These are phyloP conservation scores for Astropecten irregularis DNA, from an alignment of 53 echinoderm and acorn worm species.

Conservation along the genomic window DNA sequence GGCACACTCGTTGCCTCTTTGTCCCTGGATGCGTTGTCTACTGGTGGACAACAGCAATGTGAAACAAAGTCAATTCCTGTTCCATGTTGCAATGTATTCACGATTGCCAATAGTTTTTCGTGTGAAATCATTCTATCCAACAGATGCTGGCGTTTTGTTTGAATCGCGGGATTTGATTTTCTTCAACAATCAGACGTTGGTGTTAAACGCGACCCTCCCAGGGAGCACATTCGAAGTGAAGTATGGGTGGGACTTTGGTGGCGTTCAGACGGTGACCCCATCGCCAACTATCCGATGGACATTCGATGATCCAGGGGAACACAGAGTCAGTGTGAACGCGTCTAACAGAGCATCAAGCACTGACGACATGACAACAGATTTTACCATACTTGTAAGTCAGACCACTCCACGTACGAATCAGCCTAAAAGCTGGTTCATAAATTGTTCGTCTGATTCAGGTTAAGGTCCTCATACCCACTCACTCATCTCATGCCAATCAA, in stretches of 20 bases:
- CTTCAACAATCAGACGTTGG: background rate
- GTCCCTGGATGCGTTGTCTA: too few relatives aligned
- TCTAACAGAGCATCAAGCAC: background rate
- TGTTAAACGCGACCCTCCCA: background rate
- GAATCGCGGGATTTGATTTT: background rate
- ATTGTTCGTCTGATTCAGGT: too few relatives aligned
- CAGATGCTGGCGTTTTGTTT: background rate
- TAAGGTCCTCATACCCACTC: too few relatives aligned
- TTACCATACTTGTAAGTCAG: constrained; percentile 12
- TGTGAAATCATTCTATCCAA: background rate
- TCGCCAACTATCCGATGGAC: background rate
- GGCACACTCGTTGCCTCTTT: too few relatives aligned
- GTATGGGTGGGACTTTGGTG: constrained; percentile 1
- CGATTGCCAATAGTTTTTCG: too few relatives aligned
- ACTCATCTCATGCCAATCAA: too few relatives aligned
- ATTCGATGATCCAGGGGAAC: background rate
- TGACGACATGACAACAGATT: background rate
- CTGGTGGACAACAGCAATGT: too few relatives aligned
- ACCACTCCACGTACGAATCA: too few relatives aligned
- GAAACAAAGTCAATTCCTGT: too few relatives aligned
- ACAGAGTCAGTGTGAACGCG: constrained; percentile 1
- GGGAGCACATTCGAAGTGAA: background rate
- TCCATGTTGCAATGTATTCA: background rate
- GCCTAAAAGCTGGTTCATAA: too few relatives aligned
- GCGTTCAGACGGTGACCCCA: background rate